These are phyloP conservation scores for Schizopygopsis pylzovi DNA, from an alignment of 2,797 vertebrate species.

Conservation along the genomic window DNA sequence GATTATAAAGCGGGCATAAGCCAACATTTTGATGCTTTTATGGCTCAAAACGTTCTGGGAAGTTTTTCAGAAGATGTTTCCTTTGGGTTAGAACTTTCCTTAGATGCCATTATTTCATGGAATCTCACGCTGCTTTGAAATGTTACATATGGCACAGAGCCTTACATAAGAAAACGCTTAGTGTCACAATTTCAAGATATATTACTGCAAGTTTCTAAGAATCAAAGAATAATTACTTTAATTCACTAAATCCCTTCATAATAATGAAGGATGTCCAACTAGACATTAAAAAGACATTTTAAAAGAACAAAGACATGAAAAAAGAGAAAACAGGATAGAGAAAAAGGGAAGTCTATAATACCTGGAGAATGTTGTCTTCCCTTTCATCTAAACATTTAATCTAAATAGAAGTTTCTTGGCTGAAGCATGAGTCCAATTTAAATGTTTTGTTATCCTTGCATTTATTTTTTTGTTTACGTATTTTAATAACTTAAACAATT, in stretches of 20 bases:
- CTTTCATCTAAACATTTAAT: not conserved
- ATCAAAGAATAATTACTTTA: constrained; percentile 20
- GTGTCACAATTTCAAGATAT: constrained; percentile 28
- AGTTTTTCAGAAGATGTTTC: constrained; percentile 30
- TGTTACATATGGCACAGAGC: constrained; percentile 31
- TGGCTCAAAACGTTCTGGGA: constrained; percentile 28
- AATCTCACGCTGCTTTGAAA: constrained; percentile 33
- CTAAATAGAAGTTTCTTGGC: not conserved
- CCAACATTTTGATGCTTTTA: constrained; percentile 34
- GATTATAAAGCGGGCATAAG: constrained; percentile 45
- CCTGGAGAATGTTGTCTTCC: not conserved
- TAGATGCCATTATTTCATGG: constrained; percentile 13
- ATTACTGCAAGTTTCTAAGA: not conserved
- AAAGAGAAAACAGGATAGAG: not conserved
- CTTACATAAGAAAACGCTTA: constrained; percentile 39
- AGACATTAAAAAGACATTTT: not conserved
- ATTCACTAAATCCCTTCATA: constrained; percentile 1
- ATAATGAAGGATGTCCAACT: not conserved
- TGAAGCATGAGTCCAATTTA: not conserved
- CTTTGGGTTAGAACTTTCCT: constrained; percentile 35
- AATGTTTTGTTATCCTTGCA: not conserved
- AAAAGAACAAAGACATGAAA: not conserved
- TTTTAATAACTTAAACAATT: not conserved
- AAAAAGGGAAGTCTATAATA: not conserved
- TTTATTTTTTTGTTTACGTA: not conserved